Evolutionary conservation across 2,888 invertebrate genomes (phyloP), one percentile per base, ranked within the genome.

Genomic region (Drosophila pseudotalamancana): DNA sequence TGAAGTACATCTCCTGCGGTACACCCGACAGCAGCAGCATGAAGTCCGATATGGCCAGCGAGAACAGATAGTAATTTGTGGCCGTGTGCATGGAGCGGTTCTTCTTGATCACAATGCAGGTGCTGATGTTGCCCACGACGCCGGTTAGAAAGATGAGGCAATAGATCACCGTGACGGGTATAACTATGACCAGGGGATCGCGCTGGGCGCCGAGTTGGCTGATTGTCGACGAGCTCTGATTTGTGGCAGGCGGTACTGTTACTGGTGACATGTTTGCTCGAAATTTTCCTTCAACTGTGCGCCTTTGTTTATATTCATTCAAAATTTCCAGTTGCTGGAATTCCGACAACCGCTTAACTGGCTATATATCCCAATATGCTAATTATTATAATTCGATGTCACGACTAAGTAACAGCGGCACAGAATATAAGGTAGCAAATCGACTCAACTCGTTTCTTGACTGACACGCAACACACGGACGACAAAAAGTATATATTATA

Each of bases 21-120:
- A 97, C 94, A 0, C 90, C 90, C 4, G 90, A 90, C 0, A 96
- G 90, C 12, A 97, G 92, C 12, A 97, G 92, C 19, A 97, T 92
- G 31, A 97, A 93, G 90, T 97, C 97, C 2, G 97, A 97, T 65
- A 97, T 93, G 5, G 97, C 96, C 89, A 97, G 92, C 89, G 96
- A 96, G 91, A 97, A 97, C 56, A 97, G 92, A 89, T 97, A 97
- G 88, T 95, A 95, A 85, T 95, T 95, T 6, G 95, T 95, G 3
- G 95, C 95, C 14, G 95, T 95, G 83, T 96, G 96, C 96, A 97
- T 96, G 71, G 95, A 95, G 77, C 95, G 95, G 91, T 97, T 97
- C 67, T 94, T 93, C 16, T 95, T 93, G 71, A 97, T 97, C 16
- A 97, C 97, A 59, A 97, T 92, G 88, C 97, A 97, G 1, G 97